Percentiles rank a stretch among this genome's conserved stretches.
phyloP scores from a whole-genome alignment of 2,113 vertebrate species.

The cat (Felis catus) region F.catus_Fca126_mat1.0 CM031416.1:87003501-87004000 shows the following conservation, averaged over 20 bases:
- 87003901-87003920: background rate
- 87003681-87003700: background rate
- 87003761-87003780: background rate
- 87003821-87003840: background rate
- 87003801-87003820: background rate
- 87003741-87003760: background rate
- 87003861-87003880: background rate
- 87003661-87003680: background rate
- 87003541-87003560: background rate
- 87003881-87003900: background rate
- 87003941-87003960: background rate
- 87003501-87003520: background rate
- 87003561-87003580: background rate
- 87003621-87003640: background rate
- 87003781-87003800: background rate
- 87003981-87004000: background rate
- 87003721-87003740: background rate
- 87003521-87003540: background rate
- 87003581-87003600: background rate
- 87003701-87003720: background rate
- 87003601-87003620: background rate
- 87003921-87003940: background rate
- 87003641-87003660: background rate
- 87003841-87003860: background rate
- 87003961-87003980: background rate